Conservation (phyloP, 2,888 invertebrate genomes). For the Hirtodrosophila cameraria region DNA sequence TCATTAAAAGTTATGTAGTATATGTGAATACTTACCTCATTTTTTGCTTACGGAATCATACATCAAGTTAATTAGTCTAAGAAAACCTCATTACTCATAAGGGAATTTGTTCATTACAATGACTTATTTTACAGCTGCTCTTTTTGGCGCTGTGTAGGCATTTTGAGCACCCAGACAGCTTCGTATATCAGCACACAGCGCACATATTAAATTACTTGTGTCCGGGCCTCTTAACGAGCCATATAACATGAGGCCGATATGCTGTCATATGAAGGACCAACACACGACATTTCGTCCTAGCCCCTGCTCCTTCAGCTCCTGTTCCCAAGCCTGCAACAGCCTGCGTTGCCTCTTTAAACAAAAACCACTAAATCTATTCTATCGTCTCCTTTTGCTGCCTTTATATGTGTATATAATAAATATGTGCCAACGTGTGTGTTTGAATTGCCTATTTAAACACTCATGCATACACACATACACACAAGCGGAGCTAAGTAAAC, state of each 20-base stretch:
- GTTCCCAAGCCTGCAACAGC: conserved; percentile 8
- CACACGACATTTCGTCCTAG: conserved; percentile 9
- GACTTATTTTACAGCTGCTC: too few species aligned
- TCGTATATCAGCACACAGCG: conserved; percentile 39
- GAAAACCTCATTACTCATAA: too few species aligned
- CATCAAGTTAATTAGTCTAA: too few species aligned
- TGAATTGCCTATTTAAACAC: conserved; percentile 58
- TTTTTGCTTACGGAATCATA: too few species aligned
- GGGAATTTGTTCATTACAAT: too few species aligned
- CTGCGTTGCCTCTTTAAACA: conserved; percentile 50
- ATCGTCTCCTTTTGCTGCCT: background rate
- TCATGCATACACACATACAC: conserved; percentile 7
- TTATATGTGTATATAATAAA: background rate
- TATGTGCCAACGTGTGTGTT: conserved; percentile 5
- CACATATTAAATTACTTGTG: conserved; percentile 70
- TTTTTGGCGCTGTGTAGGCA: background rate
- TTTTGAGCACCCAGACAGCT: background rate
- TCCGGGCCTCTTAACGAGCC: conserved; percentile 55
- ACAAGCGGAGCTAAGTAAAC: conserved; percentile 60
- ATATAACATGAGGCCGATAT: conserved; percentile 53
- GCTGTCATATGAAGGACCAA: conserved; percentile 17
- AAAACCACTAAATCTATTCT: conserved; percentile 49
- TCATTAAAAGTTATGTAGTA: too few species aligned
- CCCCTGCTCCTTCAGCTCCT: too few species aligned
- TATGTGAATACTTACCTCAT: too few species aligned